Evolutionary conservation across 2,888 invertebrate species (phyloP).

Genomic region (Heliconius ethilla): DNA sequence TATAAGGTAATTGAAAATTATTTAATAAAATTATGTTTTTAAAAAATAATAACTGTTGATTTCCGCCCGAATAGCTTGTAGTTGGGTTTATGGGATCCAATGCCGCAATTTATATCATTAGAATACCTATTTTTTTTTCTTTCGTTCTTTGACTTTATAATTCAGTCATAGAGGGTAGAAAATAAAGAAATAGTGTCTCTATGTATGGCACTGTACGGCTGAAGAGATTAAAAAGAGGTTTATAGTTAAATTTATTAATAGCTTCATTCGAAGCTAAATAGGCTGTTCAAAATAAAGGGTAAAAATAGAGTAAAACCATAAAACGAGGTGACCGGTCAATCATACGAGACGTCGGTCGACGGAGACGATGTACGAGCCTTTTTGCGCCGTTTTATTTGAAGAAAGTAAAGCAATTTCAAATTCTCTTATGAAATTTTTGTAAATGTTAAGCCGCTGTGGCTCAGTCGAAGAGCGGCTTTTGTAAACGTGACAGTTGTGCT

Average conservation of each 20-base stretch:
- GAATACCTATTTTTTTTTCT: neutral
- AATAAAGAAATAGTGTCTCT: no score
- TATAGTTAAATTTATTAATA: neutral
- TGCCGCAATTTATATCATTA: neutral
- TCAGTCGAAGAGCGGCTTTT: no score
- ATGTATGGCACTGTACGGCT: no score
- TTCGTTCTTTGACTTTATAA: no score
- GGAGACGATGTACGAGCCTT: no score
- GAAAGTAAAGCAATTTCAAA: neutral
- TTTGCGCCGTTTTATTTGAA: neutral
- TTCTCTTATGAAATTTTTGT: neutral
- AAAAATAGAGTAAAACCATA: neutral
- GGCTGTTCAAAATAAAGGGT: neutral
- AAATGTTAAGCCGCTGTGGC: no score
- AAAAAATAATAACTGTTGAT: neutral
- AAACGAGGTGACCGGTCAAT: constrained; percentile 1
- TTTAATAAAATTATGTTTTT: neutral
- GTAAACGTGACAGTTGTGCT: neutral
- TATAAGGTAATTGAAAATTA: constrained; percentile 6
- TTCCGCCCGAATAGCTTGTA: neutral
- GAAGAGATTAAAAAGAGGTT: no score
- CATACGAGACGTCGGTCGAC: neutral
- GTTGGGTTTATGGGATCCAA: neutral
- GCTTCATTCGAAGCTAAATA: neutral
- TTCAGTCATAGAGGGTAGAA: no score